Evolutionary conservation across 1,140 invertebrate genomes (phyloP), one percentile per base, ranked within the genome.

Genomic region (Agrypnia vestita): DNA sequence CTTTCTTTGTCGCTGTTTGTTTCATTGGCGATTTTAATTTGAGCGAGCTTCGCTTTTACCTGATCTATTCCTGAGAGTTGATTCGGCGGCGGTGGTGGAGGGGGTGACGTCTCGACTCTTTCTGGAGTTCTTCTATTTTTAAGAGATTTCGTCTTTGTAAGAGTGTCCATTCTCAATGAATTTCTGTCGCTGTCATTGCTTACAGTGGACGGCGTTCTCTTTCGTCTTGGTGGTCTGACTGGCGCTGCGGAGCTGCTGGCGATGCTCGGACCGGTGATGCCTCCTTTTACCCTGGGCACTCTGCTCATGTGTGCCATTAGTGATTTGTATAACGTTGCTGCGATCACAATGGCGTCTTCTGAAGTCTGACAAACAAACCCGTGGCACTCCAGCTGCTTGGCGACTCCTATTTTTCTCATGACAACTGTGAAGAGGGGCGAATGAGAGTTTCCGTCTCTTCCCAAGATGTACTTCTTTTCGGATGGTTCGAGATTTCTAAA

Each of bases 361-460:
- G 95, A 93, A 83, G 91, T 93, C 84, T 94, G 93, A 88, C 96
- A 97, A 76, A 96, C 94, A 88, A 97, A 98, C 13, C 94, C 96
- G 88, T 98, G 96, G 86, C 96, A 97, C 87, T 97, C 95, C 62
- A 97, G 88, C 78, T 95, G 90, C 84, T 94, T 94, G 3, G 94
- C 93, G 9, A 94, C 92, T 17, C 93, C 94, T 44, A 93, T 92
- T 83, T 95, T 94, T 82, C 95, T 91, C 95, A 97, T 97, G 17
- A 97, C 95, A 53, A 97, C 96, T 12, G 96, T 95, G 86, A 98
- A 97, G 84, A 98, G 92, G 0, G 96, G 96, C 0, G 95, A 95
- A 87, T 96, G 95, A 8, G 91, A 86, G 80, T 89, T 89, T 86
- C 88, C 87, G 86, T 89, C 88, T 86, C 89, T 85, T 84, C 88